phyloP scores from a whole-genome alignment of 2,797 vertebrate species.

The Linurgus olivaceus region DNA sequence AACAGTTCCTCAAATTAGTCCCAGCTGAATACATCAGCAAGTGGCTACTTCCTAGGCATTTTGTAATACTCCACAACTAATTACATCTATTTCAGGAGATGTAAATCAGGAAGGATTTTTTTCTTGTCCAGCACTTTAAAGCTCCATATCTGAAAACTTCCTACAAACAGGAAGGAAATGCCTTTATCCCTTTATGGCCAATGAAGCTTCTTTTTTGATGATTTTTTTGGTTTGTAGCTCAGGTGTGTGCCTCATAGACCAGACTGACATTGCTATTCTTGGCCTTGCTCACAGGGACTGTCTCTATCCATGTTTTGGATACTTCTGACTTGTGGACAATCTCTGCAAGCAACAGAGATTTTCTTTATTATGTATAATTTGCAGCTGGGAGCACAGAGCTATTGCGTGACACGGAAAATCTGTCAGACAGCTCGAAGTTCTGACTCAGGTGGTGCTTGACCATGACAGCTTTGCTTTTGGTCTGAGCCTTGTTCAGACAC shows the following conservation, averaged over 20 bases:
- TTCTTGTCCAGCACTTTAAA: slow-evolving; percentile 6
- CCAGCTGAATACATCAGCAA: slow-evolving; percentile 14
- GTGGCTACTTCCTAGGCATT: slow-evolving; percentile 36
- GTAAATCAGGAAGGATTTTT: slow-evolving; percentile 12
- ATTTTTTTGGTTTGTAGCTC: neutral
- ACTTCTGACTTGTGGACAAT: neutral
- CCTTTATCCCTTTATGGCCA: neutral
- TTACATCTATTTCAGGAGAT: slow-evolving; percentile 26
- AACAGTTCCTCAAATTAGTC: slow-evolving; percentile 16
- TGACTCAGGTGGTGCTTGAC: neutral
- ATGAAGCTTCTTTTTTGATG: neutral
- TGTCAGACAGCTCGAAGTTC: neutral
- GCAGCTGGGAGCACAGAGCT: neutral
- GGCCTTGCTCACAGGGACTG: neutral
- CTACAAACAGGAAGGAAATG: neutral
- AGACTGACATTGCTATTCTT: neutral
- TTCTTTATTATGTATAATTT: neutral
- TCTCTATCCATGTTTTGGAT: neutral
- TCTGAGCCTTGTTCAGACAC: neutral
- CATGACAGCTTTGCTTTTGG: neutral
- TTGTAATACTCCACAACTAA: slow-evolving; percentile 6
- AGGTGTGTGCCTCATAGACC: neutral
- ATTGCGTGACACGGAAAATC: neutral
- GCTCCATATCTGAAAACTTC: neutral
- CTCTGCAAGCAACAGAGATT: neutral